Base-by-base conservation (phyloP, 2,113 vertebrate genomes). In the Microtus richardsoni region DNA sequence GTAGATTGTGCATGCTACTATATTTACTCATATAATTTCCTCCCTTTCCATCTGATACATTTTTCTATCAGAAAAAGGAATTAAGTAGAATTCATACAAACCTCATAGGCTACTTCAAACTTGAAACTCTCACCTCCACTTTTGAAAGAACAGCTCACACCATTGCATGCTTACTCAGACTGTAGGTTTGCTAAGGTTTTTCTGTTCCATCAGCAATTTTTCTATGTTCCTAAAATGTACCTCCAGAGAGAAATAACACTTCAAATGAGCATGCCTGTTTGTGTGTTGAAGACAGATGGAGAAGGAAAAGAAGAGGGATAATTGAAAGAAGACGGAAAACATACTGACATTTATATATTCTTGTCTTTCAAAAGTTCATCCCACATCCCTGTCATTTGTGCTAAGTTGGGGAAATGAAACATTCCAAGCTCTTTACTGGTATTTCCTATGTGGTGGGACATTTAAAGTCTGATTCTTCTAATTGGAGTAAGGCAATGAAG, bases 271-370 rank as follows among this genome's bases (percentile, higher is more conserved):
- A 95, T 95, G 95, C 73, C 86, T 97, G 91, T 89, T 95, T 93
- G n/a, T 96, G 91, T 96, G 93, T 88, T 83, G 74, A 94, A 95
- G 94, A 92, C 94, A 97, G 94, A 95, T 96, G 94, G 94, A 87
- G 95, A 75, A 84, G 78, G 68, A 74, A 52, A 82, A 88, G 88
- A 93, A 83, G 21, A 30, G 70, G 47, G 70, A 87, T 93, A 94
- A 95, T 95, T 87, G 89, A 80, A 93, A 87, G 60, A 64, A 96
- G 83, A 95, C 36, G 60, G 95, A 94, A 96, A 96, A 86, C 91
- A 94, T 64, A 95, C 85, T 97, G 94, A 97, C 94, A 97, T 98
- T 96, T 97, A 96, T 93, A 89, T 84, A 82, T 95, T 92, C 82
- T 96, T 91, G 89, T 74, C 77, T 95, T 96, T 94, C 85, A 82